phyloP scores from a whole-genome alignment of 2,888 invertebrate genomes.

The Ferrisia virgata region DNA sequence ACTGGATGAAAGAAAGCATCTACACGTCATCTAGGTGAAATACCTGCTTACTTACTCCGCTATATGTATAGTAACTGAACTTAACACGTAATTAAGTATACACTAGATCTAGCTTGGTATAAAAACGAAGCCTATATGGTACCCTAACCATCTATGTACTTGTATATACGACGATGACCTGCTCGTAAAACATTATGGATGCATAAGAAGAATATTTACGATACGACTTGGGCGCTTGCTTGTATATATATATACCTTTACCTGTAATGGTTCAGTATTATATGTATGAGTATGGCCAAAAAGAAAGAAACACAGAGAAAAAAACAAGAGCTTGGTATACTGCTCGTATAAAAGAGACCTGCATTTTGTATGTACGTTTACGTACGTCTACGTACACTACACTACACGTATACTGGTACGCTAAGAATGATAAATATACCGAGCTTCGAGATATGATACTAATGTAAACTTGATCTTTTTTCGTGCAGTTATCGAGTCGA shows the following conservation, averaged over 20 bases:
- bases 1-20: too few relatives aligned
- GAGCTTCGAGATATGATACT: slow-evolving; percentile 42
- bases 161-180: neutral
- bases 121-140: too few relatives aligned
- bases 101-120: too few relatives aligned
- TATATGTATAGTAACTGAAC: neutral
- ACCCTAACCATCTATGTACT: neutral
- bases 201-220: neutral
- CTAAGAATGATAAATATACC: slow-evolving; percentile 40
- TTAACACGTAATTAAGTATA: neutral
- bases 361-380: too few relatives aligned
- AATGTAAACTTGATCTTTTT: slow-evolving; percentile 46
- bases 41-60: too few relatives aligned
- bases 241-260: neutral
- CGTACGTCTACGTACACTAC: too few relatives aligned
- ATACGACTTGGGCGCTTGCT: neutral
- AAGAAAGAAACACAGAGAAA: too few relatives aligned
- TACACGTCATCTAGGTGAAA: too few relatives aligned
- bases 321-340: neutral
- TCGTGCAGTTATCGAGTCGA: slow-evolving; percentile 45
- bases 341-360: too few relatives aligned
- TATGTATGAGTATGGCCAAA: neutral
- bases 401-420: too few relatives aligned
- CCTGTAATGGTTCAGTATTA: too few relatives aligned
- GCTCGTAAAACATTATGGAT: slow-evolving; percentile 5